phyloP scores from a whole-genome alignment of 2,797 vertebrate genomes.

The Schizothorax lantsangensis region DNA sequence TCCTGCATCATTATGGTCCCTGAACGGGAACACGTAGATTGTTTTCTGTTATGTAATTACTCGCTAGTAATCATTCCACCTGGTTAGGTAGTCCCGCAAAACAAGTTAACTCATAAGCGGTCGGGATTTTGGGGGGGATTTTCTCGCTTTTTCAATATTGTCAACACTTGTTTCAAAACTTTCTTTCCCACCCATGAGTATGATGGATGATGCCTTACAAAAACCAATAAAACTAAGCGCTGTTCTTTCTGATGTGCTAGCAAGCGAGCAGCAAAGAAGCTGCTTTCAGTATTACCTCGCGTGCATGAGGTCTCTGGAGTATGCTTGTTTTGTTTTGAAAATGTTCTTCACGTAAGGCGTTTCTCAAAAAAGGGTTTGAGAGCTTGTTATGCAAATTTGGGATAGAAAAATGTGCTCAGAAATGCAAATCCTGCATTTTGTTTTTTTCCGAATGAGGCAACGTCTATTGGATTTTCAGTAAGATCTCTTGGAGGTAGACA shows the following conservation, averaged over 20 bases:
- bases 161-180: constrained; percentile 32
- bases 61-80: not conserved
- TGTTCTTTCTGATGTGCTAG: constrained; percentile 39
- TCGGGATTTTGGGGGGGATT: not conserved
- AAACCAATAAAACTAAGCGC: constrained; percentile 8
- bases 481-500: not conserved
- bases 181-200: constrained; percentile 28
- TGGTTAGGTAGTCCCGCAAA: not conserved
- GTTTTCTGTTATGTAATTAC: constrained; percentile 6
- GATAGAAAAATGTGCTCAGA: constrained; percentile 19
- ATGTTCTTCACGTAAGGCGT: constrained; percentile 9
- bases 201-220: constrained; percentile 44
- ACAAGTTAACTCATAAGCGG: constrained; percentile 6
- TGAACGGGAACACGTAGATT: not conserved
- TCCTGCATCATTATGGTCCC: not conserved
- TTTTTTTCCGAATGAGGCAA: constrained; percentile 6
- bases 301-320: constrained; percentile 23
- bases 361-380: constrained; percentile 12
- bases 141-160: constrained; percentile 9
- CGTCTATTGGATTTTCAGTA: constrained; percentile 12
- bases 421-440: constrained; percentile 26
- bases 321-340: constrained; percentile 44
- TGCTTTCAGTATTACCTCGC: constrained; percentile 26
- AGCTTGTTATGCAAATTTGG: constrained; percentile 41
- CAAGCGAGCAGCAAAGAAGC: constrained; percentile 19